Conservation (phyloP, 2,797 vertebrate genomes). For the Amphiprion clarkii region DNA sequence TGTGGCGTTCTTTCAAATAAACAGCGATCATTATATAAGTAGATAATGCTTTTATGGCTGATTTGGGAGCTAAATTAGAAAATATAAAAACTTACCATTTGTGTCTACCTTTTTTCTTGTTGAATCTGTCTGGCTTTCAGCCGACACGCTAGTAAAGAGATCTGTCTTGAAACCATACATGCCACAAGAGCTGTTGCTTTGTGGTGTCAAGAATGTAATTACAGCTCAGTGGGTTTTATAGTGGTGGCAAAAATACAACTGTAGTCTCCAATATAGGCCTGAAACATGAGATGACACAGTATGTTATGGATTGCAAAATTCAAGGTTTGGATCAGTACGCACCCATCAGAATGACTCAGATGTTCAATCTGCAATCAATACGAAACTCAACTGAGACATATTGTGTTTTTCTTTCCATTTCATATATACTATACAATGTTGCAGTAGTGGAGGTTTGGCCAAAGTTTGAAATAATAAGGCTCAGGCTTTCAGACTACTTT, state of each 20-base stretch:
- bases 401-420: no score
- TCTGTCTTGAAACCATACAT: constrained; percentile 3
- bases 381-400: no score
- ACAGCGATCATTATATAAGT: constrained; percentile 47
- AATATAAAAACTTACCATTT: constrained; percentile 1
- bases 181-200: constrained; percentile 34
- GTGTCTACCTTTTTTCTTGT: background rate
- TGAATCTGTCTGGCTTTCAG: constrained; percentile 11
- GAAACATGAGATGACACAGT: background rate
- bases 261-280: constrained; percentile 3
- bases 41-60: constrained; percentile 18
- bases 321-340: background rate
- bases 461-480: no score
- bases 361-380: constrained; percentile 35
- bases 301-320: no score
- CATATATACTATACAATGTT: no score
- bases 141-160: background rate
- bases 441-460: no score
- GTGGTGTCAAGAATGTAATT: constrained; percentile 25
- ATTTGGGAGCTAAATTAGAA: constrained; percentile 40
- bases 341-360: constrained; percentile 41
- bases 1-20: constrained; percentile 60
- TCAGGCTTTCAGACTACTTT: no score
- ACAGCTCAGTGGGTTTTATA: constrained; percentile 15
- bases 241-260: constrained; percentile 1